A percentile compares a stretch with the other conserved stretches of the same genome.
These are phyloP conservation scores for Fissipunctia ypsillon DNA, from an alignment of 2,888 invertebrate species.

Conservation along the genomic window DNA sequence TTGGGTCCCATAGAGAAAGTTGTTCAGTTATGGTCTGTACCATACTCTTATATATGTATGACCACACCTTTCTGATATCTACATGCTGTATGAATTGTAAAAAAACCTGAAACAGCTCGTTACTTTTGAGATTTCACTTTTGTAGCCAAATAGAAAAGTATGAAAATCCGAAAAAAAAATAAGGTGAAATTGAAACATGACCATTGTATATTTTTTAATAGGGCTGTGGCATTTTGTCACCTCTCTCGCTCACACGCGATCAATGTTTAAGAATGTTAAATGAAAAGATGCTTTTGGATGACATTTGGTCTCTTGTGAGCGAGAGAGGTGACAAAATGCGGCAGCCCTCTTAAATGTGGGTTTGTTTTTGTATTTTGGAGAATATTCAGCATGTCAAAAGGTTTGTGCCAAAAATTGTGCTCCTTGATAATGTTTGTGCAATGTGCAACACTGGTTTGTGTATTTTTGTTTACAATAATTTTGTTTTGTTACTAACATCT, in stretches of 20 bases:
- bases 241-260: too few relatives aligned
- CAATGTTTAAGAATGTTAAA: too few relatives aligned
- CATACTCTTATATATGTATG: too few relatives aligned
- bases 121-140: neutral
- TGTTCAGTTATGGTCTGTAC: too few relatives aligned
- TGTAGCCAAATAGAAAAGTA: neutral
- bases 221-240: too few relatives aligned
- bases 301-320: too few relatives aligned
- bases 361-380: neutral
- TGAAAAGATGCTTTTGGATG: too few relatives aligned
- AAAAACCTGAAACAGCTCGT: too few relatives aligned
- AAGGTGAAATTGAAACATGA: slow-evolving; percentile 28
- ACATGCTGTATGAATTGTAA: too few relatives aligned
- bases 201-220: neutral
- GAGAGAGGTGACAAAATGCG: too few relatives aligned
- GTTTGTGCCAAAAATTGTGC: slow-evolving; percentile 20
- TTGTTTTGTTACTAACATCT: slow-evolving; percentile 24
- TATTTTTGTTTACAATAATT: neutral
- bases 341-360: neutral
- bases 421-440: slow-evolving; percentile 15
- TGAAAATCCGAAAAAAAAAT: neutral
- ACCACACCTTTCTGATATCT: too few relatives aligned
- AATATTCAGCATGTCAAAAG: slow-evolving; percentile 24
- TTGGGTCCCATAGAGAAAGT: too few relatives aligned
- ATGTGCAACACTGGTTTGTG: neutral